These are phyloP conservation scores for Bellardia bayeri DNA, from an alignment of 2,888 invertebrate genomes.

Conservation along the genomic window DNA sequence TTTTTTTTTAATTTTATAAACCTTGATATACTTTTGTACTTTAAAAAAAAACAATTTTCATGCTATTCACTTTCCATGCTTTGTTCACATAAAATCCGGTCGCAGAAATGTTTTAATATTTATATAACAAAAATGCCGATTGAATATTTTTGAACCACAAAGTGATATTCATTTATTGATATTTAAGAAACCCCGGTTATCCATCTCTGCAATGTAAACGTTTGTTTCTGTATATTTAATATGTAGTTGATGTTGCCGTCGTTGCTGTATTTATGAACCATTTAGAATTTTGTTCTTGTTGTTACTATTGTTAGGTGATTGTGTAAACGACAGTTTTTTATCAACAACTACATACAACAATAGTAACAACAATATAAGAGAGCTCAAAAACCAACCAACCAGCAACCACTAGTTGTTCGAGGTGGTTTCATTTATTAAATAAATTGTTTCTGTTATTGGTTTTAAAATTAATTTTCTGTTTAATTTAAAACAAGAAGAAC, in stretches of 20 bases:
- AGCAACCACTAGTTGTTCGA: slow-evolving; percentile 31
- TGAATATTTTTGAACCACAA: too few species aligned
- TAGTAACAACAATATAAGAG: neutral
- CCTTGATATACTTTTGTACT: too few species aligned
- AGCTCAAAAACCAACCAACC: neutral
- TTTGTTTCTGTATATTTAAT: neutral
- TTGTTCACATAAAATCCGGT: too few species aligned
- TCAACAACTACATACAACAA: slow-evolving; percentile 23
- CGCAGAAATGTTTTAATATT: too few species aligned
- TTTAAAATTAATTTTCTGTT: slow-evolving; percentile 61
- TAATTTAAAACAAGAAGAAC: slow-evolving; percentile 22
- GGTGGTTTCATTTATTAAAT: slow-evolving; percentile 56
- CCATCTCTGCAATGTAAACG: slow-evolving; percentile 3
- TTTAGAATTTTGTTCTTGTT: neutral
- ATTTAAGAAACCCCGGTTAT: neutral
- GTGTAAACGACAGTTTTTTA: slow-evolving; percentile 54
- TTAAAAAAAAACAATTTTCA: too few species aligned
- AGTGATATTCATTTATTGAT: too few species aligned
- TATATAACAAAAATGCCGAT: too few species aligned
- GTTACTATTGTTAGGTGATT: slow-evolving; percentile 31
- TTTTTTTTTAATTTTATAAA: too few species aligned
- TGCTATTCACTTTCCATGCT: too few species aligned
- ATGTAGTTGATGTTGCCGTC: neutral
- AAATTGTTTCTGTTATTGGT: slow-evolving; percentile 56
- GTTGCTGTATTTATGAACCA: neutral